A percentile compares a stretch with the other conserved stretches of the same genome.
These are phyloP conservation scores for Dolichotis patagonum DNA, from an alignment of 2,113 vertebrate species.

Conservation along the genomic window DNA sequence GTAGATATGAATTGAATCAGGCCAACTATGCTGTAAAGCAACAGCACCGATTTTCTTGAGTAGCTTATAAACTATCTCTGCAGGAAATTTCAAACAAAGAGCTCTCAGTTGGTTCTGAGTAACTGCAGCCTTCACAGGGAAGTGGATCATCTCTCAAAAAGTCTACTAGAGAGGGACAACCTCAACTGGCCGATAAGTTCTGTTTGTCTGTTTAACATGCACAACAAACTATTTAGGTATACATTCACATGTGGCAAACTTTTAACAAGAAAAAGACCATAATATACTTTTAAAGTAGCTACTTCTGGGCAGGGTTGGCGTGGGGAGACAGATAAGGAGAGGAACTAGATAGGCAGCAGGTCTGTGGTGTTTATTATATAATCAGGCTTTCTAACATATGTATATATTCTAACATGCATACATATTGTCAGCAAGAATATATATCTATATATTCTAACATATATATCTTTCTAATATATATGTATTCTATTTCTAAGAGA, in stretches of 20 bases:
- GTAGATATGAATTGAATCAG: background rate
- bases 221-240: constrained; percentile 12
- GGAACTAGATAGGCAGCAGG: background rate
- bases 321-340: background rate
- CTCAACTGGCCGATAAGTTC: background rate
- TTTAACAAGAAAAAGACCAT: constrained; percentile 29
- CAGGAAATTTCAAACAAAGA: constrained; percentile 72
- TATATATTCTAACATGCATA: background rate
- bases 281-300: background rate
- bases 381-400: background rate
- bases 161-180: background rate
- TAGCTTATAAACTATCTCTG: constrained; percentile 47
- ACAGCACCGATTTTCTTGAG: constrained; percentile 3
- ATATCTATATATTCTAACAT: background rate
- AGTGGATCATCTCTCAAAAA: constrained; percentile 15
- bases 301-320: background rate
- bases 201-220: constrained; percentile 1
- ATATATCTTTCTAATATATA: background rate
- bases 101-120: constrained; percentile 43
- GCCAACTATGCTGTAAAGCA: background rate
- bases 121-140: background rate
- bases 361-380: background rate
- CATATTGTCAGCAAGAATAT: background rate
- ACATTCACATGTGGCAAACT: background rate
- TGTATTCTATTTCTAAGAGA: background rate